Evolutionary conservation across 2,888 invertebrate genomes (phyloP).

Genomic region (Chouioia cunea): DNA sequence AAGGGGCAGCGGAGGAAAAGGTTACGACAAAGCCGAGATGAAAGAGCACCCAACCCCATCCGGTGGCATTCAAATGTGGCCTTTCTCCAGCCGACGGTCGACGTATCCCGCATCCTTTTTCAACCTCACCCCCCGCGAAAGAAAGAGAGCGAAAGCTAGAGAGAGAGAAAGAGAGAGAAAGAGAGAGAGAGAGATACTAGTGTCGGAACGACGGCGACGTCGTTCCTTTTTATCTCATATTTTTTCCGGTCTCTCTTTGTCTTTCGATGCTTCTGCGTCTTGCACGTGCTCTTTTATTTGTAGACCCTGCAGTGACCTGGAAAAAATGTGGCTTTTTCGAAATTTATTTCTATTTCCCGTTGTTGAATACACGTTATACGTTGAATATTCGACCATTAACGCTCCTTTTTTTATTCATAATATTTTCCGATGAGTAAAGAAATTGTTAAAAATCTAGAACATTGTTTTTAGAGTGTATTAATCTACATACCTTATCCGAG

Average conservation of each 20-base stretch:
- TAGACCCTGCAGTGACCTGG: slow-evolving; percentile 15
- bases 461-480: no score
- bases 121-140: slow-evolving; percentile 26
- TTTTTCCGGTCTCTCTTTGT: slow-evolving; percentile 46
- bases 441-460: no score
- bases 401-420: no score
- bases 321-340: slow-evolving; percentile 41
- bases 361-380: no score
- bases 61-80: slow-evolving; percentile 65
- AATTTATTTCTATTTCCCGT: slow-evolving; percentile 38
- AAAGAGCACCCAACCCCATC: slow-evolving; percentile 59
- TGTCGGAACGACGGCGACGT: neutral
- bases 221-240: slow-evolving; percentile 45
- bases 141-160: no score
- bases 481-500: no score
- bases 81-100: slow-evolving; percentile 56
- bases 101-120: slow-evolving; percentile 57
- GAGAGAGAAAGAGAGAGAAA: no score
- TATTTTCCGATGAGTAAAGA: no score
- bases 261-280: neutral
- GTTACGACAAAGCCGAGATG: slow-evolving; percentile 56
- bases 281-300: slow-evolving; percentile 9
- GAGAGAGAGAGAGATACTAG: neutral
- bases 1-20: slow-evolving; percentile 39
- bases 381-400: no score